Conservation (phyloP, 2,888 invertebrate species). For the Lobophora halterata region DNA sequence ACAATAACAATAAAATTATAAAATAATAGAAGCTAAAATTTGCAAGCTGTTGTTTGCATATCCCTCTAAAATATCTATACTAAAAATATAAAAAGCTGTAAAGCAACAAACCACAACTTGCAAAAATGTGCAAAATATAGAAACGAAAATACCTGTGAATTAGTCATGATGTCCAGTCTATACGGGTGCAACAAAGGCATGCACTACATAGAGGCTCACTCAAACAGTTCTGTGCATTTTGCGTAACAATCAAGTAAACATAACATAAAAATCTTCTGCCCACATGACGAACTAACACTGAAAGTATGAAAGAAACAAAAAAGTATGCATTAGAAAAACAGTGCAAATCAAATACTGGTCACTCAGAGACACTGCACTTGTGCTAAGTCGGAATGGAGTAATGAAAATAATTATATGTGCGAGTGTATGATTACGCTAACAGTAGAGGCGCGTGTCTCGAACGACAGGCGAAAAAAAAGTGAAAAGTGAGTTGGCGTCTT, state of each 20-base stretch:
- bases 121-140: slow-evolving; percentile 51
- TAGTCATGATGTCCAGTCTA: slow-evolving; percentile 78
- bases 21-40: slow-evolving; percentile 11
- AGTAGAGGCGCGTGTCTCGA: slow-evolving; percentile 62
- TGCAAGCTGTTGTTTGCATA: slow-evolving; percentile 20
- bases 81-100: slow-evolving; percentile 17
- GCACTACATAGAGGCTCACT: slow-evolving; percentile 74
- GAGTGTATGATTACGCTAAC: slow-evolving; percentile 51
- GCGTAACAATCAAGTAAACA: slow-evolving; percentile 65
- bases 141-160: slow-evolving; percentile 80
- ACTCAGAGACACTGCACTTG: slow-evolving; percentile 43
- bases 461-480: slow-evolving; percentile 73
- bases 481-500: slow-evolving; percentile 63
- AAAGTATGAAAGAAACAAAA: slow-evolving; percentile 68
- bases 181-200: slow-evolving; percentile 70
- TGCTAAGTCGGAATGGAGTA: slow-evolving; percentile 49
- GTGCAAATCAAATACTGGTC: slow-evolving; percentile 42
- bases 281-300: slow-evolving; percentile 77
- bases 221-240: slow-evolving; percentile 71
- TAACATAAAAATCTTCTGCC: slow-evolving; percentile 67
- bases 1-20: neutral
- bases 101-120: slow-evolving; percentile 29
- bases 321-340: slow-evolving; percentile 63
- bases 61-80: neutral
- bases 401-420: slow-evolving; percentile 49